A percentile compares a stretch with the other conserved stretches of the same genome.
These are phyloP conservation scores for Dione juno DNA, from an alignment of 2,888 invertebrate species.

Conservation along the genomic window DNA sequence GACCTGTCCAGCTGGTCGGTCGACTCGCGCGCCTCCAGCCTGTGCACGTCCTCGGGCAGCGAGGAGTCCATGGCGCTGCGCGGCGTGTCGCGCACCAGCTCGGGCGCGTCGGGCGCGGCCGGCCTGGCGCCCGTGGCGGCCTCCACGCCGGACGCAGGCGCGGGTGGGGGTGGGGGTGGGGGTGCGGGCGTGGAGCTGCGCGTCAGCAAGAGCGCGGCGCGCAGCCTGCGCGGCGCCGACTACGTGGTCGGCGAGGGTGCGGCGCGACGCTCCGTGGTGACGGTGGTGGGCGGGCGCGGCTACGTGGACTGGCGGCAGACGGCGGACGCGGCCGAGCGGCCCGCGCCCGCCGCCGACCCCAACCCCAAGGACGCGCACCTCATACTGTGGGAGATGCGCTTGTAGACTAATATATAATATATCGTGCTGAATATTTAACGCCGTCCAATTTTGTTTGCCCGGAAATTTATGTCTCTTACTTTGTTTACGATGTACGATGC, in stretches of 20 bases:
- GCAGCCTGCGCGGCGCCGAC: slow-evolving; percentile 73
- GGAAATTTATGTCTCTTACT: neutral
- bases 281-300: slow-evolving; percentile 94
- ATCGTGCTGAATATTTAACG: neutral
- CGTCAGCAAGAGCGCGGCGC: slow-evolving; percentile 61
- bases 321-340: slow-evolving; percentile 84
- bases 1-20: slow-evolving; percentile 95
- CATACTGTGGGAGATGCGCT: slow-evolving; percentile 91
- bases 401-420: slow-evolving; percentile 53
- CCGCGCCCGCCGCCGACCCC: slow-evolving; percentile 84
- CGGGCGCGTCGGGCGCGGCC: slow-evolving; percentile 87
- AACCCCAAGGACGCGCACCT: slow-evolving; percentile 94
- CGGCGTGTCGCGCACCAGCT: slow-evolving; percentile 89
- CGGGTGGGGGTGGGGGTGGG: slow-evolving; percentile 81
- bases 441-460: slow-evolving; percentile 5
- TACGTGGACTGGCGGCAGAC: slow-evolving; percentile 94
- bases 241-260: slow-evolving; percentile 73
- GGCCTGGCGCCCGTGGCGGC: slow-evolving; percentile 82
- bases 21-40: slow-evolving; percentile 91
- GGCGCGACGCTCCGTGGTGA: slow-evolving; percentile 89
- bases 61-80: slow-evolving; percentile 91
- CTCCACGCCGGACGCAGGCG: slow-evolving; percentile 71
- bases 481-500: neutral
- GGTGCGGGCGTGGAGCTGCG: slow-evolving; percentile 51
- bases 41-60: slow-evolving; percentile 93